Evolutionary conservation across 2,888 invertebrate genomes (phyloP).

Genomic region (Lithosia quadra): DNA sequence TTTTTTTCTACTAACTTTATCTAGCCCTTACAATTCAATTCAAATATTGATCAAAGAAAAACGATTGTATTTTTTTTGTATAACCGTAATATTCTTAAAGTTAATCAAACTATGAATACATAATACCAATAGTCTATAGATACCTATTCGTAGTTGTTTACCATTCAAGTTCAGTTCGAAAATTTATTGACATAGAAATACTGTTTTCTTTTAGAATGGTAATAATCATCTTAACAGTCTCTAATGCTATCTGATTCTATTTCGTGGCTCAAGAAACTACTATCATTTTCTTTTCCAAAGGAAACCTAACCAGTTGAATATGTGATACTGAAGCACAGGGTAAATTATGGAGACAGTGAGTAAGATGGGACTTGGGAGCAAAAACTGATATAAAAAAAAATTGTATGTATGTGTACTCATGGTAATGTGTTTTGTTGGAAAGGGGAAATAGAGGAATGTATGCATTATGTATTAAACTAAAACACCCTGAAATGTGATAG

Average conservation of each 20-base stretch:
- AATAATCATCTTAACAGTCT: background rate
- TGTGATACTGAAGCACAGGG: constrained; percentile 3
- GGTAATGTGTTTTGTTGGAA: background rate
- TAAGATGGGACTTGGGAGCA: constrained; percentile 20
- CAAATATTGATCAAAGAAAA: too few relatives aligned
- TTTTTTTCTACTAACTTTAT: too few relatives aligned
- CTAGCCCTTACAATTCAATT: background rate
- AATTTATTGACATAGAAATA: background rate
- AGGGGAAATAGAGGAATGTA: background rate
- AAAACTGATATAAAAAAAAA: constrained; percentile 14
- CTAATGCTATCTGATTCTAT: background rate
- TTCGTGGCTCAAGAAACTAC: background rate
- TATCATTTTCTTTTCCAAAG: background rate
- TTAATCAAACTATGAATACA: too few relatives aligned
- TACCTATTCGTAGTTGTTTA: too few relatives aligned
- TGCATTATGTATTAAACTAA: background rate
- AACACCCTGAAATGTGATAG: background rate
- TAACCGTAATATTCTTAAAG: too few relatives aligned
- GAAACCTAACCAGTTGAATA: constrained; percentile 8
- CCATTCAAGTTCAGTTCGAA: too few relatives aligned
- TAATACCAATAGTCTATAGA: too few relatives aligned
- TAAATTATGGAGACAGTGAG: constrained; percentile 14
- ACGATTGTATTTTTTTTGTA: too few relatives aligned
- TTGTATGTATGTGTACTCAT: constrained; percentile 11
- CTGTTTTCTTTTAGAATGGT: background rate